phyloP scores from a whole-genome alignment of 2,888 invertebrate species.

The Bhutanitis thaidina region DNA sequence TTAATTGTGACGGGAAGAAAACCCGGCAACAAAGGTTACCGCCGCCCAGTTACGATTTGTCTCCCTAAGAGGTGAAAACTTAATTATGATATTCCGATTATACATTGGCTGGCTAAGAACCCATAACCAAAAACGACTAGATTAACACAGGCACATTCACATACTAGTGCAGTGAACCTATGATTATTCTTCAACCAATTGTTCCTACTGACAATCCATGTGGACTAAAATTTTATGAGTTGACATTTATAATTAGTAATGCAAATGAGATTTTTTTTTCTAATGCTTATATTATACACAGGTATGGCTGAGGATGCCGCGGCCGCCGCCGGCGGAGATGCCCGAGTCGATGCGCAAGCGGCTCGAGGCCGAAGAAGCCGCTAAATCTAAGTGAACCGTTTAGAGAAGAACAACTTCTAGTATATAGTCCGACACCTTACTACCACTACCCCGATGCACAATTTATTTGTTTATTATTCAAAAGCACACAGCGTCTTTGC shows the following conservation, averaged over 20 bases:
- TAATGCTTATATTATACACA: slow-evolving; percentile 30
- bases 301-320: slow-evolving; percentile 89
- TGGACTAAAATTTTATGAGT: neutral
- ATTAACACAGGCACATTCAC: no score
- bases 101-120: no score
- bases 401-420: neutral
- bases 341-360: slow-evolving; percentile 93
- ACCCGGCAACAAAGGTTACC: no score
- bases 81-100: no score
- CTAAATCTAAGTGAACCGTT: slow-evolving; percentile 50
- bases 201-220: slow-evolving; percentile 59
- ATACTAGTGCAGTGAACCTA: neutral
- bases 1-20: no score
- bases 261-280: neutral
- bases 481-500: no score
- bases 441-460: no score
- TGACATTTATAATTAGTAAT: neutral
- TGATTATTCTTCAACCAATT: slow-evolving; percentile 33
- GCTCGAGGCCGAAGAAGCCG: slow-evolving; percentile 68
- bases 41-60: no score
- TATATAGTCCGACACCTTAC: neutral
- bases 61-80: no score
- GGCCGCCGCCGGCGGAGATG: slow-evolving; percentile 98
- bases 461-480: no score
- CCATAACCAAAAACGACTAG: no score